Percentiles rank a stretch among this genome's conserved stretches.
Conservation (phyloP, 2,888 invertebrate genomes). For the Dexiosoma caninum region DNA sequence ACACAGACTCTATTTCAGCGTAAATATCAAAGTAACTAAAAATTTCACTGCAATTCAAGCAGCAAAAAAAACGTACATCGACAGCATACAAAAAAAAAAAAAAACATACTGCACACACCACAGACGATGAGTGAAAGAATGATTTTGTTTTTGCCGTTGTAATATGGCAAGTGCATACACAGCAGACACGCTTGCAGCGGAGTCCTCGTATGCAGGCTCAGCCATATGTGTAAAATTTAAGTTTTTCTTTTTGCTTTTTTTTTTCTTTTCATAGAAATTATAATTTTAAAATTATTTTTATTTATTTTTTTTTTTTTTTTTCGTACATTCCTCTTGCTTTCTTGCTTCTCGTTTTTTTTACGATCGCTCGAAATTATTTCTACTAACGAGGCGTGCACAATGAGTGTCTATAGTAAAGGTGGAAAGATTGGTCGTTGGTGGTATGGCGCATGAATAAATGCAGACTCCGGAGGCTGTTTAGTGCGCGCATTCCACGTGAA, state of each 20-base stretch:
- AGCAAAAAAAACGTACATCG: neutral
- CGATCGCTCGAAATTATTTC: neutral
- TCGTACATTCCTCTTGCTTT: neutral
- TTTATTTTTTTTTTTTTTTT: conserved; percentile 7
- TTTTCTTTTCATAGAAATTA: conserved; percentile 47
- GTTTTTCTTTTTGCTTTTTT: conserved; percentile 18
- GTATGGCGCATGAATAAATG: too few relatives aligned
- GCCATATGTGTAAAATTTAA: conserved; percentile 48
- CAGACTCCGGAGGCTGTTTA: too few relatives aligned
- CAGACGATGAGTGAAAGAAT: conserved; percentile 7
- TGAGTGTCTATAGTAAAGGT: neutral
- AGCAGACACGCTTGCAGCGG: neutral
- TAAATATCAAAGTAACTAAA: conserved; percentile 50
- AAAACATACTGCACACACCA: neutral
- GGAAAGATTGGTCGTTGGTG: neutral
- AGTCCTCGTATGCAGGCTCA: conserved; percentile 11
- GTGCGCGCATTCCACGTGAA: too few relatives aligned
- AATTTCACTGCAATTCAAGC: conserved; percentile 43
- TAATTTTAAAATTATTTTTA: conserved; percentile 42
- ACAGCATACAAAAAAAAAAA: neutral
- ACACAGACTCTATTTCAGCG: conserved; percentile 70
- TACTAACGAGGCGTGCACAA: neutral
- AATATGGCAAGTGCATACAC: conserved; percentile 1
- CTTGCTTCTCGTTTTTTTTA: neutral
- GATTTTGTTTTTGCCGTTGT: conserved; percentile 3